Evolutionary conservation across 1,140 invertebrate genomes (phyloP), one percentile per base, ranked within the genome.

Genomic region (Drosophila sulfurigaster): DNA sequence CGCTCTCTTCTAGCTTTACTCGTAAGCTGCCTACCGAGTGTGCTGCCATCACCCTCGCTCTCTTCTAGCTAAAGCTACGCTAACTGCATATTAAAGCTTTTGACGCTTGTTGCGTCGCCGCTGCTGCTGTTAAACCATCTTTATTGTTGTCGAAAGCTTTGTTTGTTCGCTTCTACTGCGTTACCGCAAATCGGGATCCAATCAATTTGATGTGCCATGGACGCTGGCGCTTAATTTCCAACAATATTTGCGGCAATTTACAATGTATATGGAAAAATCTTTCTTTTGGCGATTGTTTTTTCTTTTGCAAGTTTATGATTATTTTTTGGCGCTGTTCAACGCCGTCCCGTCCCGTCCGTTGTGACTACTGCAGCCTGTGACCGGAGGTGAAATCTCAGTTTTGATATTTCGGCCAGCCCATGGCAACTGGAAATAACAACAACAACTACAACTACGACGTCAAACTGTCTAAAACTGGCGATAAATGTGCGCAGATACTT

Each of bases 301-400:
- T 25, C 20, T 71, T 86, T 76, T 38, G 5, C 13, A 56, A 15
- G 15, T 41, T 38, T 41, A 41, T 41, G 41, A 57, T 57, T 25
- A 25, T 35, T 32, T 54, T 38, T n/a, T 13, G 10, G 8, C 28
- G 13, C 52, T 73, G 79, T 64, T 25, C 20, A 25, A 25, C 20
- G 20, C 49, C 46, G 15, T 38, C 10, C 49, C 46, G 15, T 38
- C 10, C 45, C 60, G 48, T 35, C 7, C 59, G 51, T 48, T 82
- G 73, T 88, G 72, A 82, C 79, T 88, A 73, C 72, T 87, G 79
- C 79, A 88, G 82, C 82, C 83, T 87, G 80, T 87, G 82, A 88
- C 82, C 82, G 82, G 82, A 87, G 82, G 82, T 88, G 82, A 87
- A 87, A 87, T 82, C 88, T 86, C 67, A 73, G 71, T 74, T 87